phyloP scores from a whole-genome alignment of 2,888 invertebrate genomes.

The Acleris emargana region DNA sequence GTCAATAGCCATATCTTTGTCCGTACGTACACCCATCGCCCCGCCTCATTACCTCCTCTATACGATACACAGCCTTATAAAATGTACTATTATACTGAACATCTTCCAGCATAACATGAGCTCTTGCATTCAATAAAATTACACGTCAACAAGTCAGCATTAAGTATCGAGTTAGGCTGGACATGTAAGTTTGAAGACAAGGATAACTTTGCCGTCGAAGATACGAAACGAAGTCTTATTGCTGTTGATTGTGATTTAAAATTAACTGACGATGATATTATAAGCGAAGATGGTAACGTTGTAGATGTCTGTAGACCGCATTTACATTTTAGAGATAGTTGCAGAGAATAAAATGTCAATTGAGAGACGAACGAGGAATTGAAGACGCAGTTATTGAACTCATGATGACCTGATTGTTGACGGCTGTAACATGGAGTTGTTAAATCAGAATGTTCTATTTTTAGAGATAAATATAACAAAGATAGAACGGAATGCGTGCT shows the following conservation, averaged over 20 bases:
- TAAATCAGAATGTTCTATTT: conserved; percentile 46
- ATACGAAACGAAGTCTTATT: conserved; percentile 14
- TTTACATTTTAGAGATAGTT: conserved; percentile 80
- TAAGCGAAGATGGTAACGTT: conserved; percentile 45
- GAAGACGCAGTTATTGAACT: conserved; percentile 77
- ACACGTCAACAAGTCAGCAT: conserved; percentile 73
- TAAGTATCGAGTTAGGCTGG: conserved; percentile 72
- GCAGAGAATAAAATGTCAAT: conserved; percentile 80
- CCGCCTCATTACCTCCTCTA: conserved; percentile 79
- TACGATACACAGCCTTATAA: conserved; percentile 66
- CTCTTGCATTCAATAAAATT: conserved; percentile 72
- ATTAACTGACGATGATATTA: conserved; percentile 32
- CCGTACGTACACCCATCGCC: conserved; percentile 74
- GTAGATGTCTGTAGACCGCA: conserved; percentile 76
- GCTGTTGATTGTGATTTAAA: conserved; percentile 21
- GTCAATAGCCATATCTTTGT: conserved; percentile 73
- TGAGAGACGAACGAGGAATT: conserved; percentile 76
- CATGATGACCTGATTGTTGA: conserved; percentile 70
- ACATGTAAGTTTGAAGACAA: conserved; percentile 52
- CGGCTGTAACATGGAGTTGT: conserved; percentile 51
- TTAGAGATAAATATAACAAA: conserved; percentile 14
- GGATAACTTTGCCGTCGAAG: conserved; percentile 38
- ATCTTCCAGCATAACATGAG: conserved; percentile 61
- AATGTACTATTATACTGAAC: conserved; percentile 63
- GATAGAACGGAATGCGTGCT: conserved; percentile 5